A percentile compares a stretch with the other conserved stretches of the same genome.
These are phyloP conservation scores for Sphaerophoria taeniata DNA, from an alignment of 2,888 invertebrate genomes.

Conservation along the genomic window DNA sequence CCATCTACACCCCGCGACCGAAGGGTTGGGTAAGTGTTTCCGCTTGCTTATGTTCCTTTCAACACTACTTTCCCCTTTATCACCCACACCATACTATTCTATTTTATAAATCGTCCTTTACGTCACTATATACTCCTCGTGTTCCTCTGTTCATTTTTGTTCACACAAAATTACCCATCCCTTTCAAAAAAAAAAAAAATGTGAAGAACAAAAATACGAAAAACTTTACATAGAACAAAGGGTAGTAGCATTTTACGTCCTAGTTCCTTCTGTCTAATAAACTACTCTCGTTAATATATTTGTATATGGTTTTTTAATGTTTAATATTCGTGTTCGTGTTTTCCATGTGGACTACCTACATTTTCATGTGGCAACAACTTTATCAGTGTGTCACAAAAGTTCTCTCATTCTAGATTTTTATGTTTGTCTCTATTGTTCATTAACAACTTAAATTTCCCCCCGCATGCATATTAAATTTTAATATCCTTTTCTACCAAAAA, in stretches of 20 bases:
- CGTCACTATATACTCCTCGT: conserved; percentile 40
- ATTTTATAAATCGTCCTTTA: conserved; percentile 6
- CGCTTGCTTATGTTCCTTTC: neutral
- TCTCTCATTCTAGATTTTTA: conserved; percentile 48
- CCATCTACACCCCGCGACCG: conserved; percentile 83
- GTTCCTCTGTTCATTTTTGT: conserved; percentile 64
- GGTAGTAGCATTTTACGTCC: conserved; percentile 63
- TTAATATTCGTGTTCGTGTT: conserved; percentile 63
- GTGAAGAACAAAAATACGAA: conserved; percentile 13
- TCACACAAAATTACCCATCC: conserved; percentile 61
- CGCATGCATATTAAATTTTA: conserved; percentile 48
- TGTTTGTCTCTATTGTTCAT: conserved; percentile 19
- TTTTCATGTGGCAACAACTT: conserved; percentile 23
- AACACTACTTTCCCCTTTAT: neutral
- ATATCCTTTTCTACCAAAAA: neutral
- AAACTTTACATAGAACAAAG: conserved; percentile 56
- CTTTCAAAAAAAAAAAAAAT: conserved; percentile 22
- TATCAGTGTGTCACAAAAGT: conserved; percentile 47
- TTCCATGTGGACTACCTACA: conserved; percentile 53
- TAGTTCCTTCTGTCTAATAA: conserved; percentile 45
- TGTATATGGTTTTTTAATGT: conserved; percentile 35
- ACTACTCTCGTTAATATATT: conserved; percentile 25
- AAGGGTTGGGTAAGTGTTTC: conserved; percentile 80
- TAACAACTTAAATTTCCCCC: conserved; percentile 10
- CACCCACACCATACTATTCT: conserved; percentile 27